phyloP scores from a whole-genome alignment of 2,888 invertebrate species.

The Sminthurinus aureus region DNA sequence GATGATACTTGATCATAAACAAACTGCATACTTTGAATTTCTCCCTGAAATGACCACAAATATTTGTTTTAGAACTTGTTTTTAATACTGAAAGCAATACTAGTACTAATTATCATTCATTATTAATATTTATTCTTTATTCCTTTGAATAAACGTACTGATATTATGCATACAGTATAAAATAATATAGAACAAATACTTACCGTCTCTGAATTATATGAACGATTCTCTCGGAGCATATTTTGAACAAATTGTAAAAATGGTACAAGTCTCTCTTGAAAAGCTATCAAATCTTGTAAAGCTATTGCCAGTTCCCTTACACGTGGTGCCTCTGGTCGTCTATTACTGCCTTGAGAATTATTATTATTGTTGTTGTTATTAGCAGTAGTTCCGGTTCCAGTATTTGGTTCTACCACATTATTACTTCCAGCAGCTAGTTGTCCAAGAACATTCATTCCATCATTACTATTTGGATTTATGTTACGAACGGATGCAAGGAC shows the following conservation, averaged over 20 bases:
- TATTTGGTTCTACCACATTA: too few species aligned
- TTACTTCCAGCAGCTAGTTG: neutral
- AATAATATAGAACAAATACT: neutral
- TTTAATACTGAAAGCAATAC: too few species aligned
- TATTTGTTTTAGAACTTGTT: neutral
- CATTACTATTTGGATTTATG: slow-evolving; percentile 13
- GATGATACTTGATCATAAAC: slow-evolving; percentile 79
- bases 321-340: slow-evolving; percentile 42
- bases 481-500: slow-evolving; percentile 47
- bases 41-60: slow-evolving; percentile 44
- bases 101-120: too few species aligned
- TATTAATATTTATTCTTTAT: too few species aligned
- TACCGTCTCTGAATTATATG: slow-evolving; percentile 47
- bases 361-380: too few species aligned
- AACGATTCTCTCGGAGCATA: slow-evolving; percentile 49
- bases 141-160: neutral
- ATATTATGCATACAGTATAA: neutral
- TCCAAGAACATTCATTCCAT: neutral
- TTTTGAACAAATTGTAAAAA: slow-evolving; percentile 52
- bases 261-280: slow-evolving; percentile 55
- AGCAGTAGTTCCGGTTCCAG: too few species aligned
- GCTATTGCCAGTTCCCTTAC: slow-evolving; percentile 53
- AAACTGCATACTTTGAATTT: slow-evolving; percentile 66
- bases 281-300: slow-evolving; percentile 52
- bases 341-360: too few species aligned